Evolutionary conservation across 1,140 invertebrate genomes (phyloP).

Genomic region (Ptiloglossa arizonensis): DNA sequence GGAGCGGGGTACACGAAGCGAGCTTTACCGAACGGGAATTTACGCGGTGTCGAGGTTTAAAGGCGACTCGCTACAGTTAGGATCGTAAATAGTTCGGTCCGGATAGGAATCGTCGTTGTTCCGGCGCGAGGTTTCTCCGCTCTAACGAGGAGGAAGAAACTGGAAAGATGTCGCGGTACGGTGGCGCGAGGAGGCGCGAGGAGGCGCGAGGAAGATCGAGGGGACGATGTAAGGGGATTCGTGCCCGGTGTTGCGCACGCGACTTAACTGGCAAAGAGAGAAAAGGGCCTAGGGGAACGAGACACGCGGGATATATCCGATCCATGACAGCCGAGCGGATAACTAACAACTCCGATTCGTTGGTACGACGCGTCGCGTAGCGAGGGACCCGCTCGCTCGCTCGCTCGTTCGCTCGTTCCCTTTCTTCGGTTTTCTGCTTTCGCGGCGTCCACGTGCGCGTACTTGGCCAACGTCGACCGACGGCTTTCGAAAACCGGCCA

Average conservation of each 20-base stretch:
- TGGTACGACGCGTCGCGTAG: background rate
- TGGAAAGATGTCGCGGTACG: constrained; percentile 21
- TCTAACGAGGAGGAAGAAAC: constrained; percentile 34
- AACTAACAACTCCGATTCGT: constrained; percentile 47
- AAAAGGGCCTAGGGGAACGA: background rate
- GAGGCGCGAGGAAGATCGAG: constrained; percentile 29
- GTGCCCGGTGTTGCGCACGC: constrained; percentile 38
- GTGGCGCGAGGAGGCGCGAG: background rate
- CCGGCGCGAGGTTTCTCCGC: constrained; percentile 8
- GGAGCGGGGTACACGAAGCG: background rate
- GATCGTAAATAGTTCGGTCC: constrained; percentile 33
- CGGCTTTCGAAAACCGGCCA: constrained; percentile 68
- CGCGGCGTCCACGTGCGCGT: background rate
- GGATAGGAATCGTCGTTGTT: constrained; percentile 46
- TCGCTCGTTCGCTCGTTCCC: background rate
- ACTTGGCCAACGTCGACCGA: constrained; percentile 39
- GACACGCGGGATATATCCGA: constrained; percentile 41
- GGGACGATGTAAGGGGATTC: background rate
- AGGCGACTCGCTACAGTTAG: constrained; percentile 19
- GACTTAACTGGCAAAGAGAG: constrained; percentile 42
- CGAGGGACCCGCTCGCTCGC: too few relatives aligned
- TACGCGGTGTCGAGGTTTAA: constrained; percentile 28
- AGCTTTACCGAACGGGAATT: constrained; percentile 17
- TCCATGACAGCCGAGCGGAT: constrained; percentile 38
- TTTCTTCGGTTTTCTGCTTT: constrained; percentile 16